Conservation (phyloP, 2,888 invertebrate species). For the Tetragonula carbonaria region DNA sequence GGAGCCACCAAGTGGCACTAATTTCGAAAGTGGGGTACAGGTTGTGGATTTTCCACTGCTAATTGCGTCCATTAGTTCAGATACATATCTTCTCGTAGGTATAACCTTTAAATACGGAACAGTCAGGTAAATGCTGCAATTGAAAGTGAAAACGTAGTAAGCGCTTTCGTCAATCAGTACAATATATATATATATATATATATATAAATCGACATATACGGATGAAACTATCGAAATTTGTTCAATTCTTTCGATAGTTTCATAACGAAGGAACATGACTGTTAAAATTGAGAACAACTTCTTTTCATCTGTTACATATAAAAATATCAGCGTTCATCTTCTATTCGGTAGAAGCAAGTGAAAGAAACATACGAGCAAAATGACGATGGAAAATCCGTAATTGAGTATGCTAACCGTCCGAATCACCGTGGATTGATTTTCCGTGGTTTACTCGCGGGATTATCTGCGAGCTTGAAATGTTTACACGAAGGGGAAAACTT, state of each 20-base stretch:
- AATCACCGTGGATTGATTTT: constrained; percentile 70
- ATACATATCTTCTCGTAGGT: constrained; percentile 44
- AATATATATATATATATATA: not conserved
- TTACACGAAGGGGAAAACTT: constrained; percentile 64
- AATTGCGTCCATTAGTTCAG: constrained; percentile 64
- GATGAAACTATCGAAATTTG: not conserved
- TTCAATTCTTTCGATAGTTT: not conserved
- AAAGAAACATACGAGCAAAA: not conserved
- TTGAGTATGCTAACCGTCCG: constrained; percentile 69
- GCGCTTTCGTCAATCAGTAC: not conserved
- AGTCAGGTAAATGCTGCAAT: constrained; percentile 31
- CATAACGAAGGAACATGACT: not conserved
- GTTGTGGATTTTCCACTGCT: constrained; percentile 45
- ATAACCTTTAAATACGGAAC: constrained; percentile 54
- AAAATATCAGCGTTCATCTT: not conserved
- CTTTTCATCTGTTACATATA: not conserved
- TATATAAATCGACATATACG: too few relatives aligned
- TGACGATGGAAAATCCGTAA: constrained; percentile 61
- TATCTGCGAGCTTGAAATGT: constrained; percentile 75
- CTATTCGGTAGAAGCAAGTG: not conserved
- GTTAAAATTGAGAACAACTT: not conserved
- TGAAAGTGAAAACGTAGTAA: constrained; percentile 9
- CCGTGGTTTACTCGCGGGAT: constrained; percentile 75
- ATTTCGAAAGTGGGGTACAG: not conserved
- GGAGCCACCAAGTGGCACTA: not conserved